Evolutionary conservation across 2,888 invertebrate species (phyloP).

Genomic region (Heliconius sara): DNA sequence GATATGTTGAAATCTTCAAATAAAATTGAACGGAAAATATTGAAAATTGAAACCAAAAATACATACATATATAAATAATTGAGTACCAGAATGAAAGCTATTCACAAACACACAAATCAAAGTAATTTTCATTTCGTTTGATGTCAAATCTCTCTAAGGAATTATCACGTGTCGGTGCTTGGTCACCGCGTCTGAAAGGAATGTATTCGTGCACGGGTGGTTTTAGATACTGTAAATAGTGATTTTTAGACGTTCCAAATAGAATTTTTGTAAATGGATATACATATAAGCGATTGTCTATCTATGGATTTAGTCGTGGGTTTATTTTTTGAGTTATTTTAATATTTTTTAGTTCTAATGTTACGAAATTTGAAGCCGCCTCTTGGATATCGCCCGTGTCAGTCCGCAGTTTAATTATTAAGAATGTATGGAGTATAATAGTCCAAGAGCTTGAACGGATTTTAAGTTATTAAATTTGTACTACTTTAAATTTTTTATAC

Average conservation of each 20-base stretch:
- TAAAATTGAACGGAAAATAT: background rate
- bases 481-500: too few relatives aligned
- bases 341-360: too few relatives aligned
- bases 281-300: background rate
- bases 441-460: too few relatives aligned
- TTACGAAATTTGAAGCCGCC: too few relatives aligned
- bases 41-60: background rate
- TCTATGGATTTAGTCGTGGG: background rate
- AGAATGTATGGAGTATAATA: too few relatives aligned
- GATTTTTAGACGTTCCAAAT: background rate
- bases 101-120: slow-evolving; percentile 12
- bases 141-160: slow-evolving; percentile 2
- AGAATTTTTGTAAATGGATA: background rate
- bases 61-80: background rate
- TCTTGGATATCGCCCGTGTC: too few relatives aligned
- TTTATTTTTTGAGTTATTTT: background rate
- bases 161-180: slow-evolving; percentile 19
- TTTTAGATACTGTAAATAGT: background rate
- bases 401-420: too few relatives aligned
- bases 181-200: slow-evolving; percentile 15
- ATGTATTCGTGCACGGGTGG: background rate
- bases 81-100: background rate
- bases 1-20: background rate
- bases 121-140: slow-evolving; percentile 19
- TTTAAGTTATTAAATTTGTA: too few relatives aligned